These are phyloP conservation scores for Agriopis marginaria DNA, from an alignment of 2,888 invertebrate species.

Conservation along the genomic window DNA sequence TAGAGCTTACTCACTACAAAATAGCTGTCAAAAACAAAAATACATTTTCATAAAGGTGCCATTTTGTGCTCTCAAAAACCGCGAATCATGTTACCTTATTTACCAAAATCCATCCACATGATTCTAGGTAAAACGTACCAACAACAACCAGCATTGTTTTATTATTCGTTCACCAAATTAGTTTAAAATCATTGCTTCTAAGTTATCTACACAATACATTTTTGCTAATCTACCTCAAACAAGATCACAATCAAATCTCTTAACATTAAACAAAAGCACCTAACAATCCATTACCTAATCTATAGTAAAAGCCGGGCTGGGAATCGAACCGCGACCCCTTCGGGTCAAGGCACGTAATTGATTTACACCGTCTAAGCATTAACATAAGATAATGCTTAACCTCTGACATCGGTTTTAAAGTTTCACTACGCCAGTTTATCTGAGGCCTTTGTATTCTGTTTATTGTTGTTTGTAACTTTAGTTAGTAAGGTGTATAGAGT, in stretches of 20 bases:
- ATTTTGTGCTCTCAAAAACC: no score
- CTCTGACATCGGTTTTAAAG: constrained; percentile 79
- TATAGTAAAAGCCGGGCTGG: constrained; percentile 44
- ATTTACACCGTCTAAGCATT: constrained; percentile 82
- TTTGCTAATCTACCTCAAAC: background rate
- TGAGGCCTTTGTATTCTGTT: constrained; percentile 50
- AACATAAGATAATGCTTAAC: constrained; percentile 85
- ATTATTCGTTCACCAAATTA: no score
- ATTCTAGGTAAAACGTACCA: no score
- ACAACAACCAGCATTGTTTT: no score
- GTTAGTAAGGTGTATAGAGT: background rate
- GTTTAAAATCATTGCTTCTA: no score
- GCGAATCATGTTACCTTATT: no score
- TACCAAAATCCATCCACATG: no score
- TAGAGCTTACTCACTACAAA: no score
- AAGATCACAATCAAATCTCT: constrained; percentile 14
- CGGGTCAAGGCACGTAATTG: constrained; percentile 82
- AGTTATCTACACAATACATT: no score
- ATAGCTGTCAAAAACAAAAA: no score
- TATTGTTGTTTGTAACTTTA: constrained; percentile 13
- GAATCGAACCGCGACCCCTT: constrained; percentile 59
- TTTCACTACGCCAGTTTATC: constrained; percentile 70
- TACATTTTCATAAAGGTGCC: no score
- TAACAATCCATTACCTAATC: constrained; percentile 49
- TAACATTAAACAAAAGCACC: constrained; percentile 38